Percentiles rank a stretch among this genome's conserved stretches.
Conservation (phyloP, 2,888 invertebrate genomes). For the Tenodera sinensis region DNA sequence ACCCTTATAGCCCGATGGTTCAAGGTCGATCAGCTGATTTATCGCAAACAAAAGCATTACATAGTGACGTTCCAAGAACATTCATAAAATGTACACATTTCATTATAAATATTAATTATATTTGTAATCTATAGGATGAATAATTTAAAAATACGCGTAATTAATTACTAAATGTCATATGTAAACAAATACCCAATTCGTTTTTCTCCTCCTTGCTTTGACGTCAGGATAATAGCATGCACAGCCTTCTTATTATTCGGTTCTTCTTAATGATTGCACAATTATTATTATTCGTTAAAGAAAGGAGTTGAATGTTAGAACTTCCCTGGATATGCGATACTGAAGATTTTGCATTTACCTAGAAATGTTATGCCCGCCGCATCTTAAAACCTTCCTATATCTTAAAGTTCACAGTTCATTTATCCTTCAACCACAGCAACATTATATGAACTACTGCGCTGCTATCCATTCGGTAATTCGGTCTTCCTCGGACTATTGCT, state of each 20-base stretch:
- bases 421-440: neutral
- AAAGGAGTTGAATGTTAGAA: neutral
- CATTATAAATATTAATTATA: neutral
- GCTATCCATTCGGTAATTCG: neutral
- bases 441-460: neutral
- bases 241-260: neutral
- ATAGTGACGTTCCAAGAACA: neutral
- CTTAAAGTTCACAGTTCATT: neutral
- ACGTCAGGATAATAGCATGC: neutral
- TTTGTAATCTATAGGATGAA: neutral
- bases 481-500: neutral
- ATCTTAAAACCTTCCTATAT: neutral
- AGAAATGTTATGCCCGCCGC: neutral
- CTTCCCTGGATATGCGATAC: too few species aligned
- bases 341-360: neutral
- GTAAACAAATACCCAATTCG: neutral
- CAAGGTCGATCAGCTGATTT: constrained; percentile 21
- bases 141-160: neutral
- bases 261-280: neutral
- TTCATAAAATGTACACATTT: neutral
- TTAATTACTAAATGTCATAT: neutral
- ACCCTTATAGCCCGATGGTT: neutral
- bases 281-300: neutral
- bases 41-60: neutral
- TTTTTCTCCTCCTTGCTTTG: neutral